phyloP scores from a whole-genome alignment of 37 sponge, comb jelly and placozoan genomes.

The Beroe ovata region DNA sequence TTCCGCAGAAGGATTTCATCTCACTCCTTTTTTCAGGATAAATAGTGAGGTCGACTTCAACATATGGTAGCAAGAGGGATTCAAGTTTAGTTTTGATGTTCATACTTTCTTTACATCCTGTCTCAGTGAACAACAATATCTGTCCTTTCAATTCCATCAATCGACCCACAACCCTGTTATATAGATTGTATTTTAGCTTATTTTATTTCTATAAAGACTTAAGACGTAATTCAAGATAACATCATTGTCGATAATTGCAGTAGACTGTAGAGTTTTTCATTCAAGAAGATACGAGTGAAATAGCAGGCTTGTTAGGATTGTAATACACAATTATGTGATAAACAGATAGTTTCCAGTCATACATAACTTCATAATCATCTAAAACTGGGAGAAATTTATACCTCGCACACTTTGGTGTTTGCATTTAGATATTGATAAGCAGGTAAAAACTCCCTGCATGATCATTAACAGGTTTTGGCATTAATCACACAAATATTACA shows the following conservation, averaged over 20 bases:
- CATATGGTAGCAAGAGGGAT: slow-evolving; percentile 73
- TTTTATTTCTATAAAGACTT: no score
- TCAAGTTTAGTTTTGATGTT: slow-evolving; percentile 53
- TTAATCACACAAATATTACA: no score
- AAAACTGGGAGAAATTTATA: not conserved
- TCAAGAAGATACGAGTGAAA: not conserved
- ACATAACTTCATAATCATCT: not conserved
- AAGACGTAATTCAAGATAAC: no score
- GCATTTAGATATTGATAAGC: no score
- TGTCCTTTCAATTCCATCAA: slow-evolving; percentile 23
- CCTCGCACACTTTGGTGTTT: not conserved
- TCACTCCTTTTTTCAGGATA: slow-evolving; percentile 79
- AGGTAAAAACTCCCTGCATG: no score
- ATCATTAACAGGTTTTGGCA: no score
- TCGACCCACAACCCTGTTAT: not conserved
- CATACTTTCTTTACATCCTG: slow-evolving; percentile 52
- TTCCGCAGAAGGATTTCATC: slow-evolving; percentile 76
- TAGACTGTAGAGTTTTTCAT: no score
- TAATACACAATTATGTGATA: not conserved
- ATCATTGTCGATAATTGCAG: no score
- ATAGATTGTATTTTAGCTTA: not conserved
- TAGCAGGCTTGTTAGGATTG: not conserved
- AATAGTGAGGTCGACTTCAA: slow-evolving; percentile 80
- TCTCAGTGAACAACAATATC: slow-evolving; percentile 2
- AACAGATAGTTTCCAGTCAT: not conserved